Evolutionary conservation across 2,888 invertebrate genomes (phyloP), one percentile per base, ranked within the genome.

Genomic region (Pristionchus mayeri): DNA sequence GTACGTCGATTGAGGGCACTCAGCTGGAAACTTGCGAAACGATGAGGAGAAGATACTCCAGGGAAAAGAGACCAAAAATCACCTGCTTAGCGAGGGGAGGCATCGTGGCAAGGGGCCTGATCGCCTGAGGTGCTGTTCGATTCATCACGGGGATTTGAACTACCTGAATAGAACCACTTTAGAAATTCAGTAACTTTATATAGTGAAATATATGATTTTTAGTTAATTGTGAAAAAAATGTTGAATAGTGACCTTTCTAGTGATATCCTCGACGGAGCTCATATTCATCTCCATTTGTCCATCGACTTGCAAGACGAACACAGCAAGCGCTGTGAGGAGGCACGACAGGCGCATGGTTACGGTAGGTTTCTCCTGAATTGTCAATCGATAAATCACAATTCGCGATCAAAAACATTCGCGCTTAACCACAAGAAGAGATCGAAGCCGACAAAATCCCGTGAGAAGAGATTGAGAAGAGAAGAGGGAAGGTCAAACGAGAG

Each of bases 311-410:
- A 71, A 71, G 1, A 71, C 40, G 71, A 71, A 71, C 40, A 71
- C 71, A 24, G 71, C 71, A 3, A 71, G 71, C 13, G 71, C 71
- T n/a, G 71, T 71, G 40, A 71, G 71, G 9, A 71, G 71, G 24
- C 37, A 71, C 24, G n/a, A 40, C 24, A 71, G 24, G 71, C 71
- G 71, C 71, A 71, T 71, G 37, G 37, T 71, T 71, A 24, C 21
- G 37, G 34, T 34, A 34, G 63, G 63, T 34, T 44, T 44, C 44
- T 6, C 44, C 44, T 44, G 44, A 44, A 44, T 18, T 34, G 21
- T n/a, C 3, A 21, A 16, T 63, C 63, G 34, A 63, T 44, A 44
- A 71, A 6, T 71, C 9, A 71, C 21, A 37, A 24, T 67, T 21
- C 6, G 4, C 13, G 44, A 7, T n/a, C 44, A 24, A 44, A 71